phyloP scores from a whole-genome alignment of 2,888 invertebrate species.

The Leucophenga montana region DNA sequence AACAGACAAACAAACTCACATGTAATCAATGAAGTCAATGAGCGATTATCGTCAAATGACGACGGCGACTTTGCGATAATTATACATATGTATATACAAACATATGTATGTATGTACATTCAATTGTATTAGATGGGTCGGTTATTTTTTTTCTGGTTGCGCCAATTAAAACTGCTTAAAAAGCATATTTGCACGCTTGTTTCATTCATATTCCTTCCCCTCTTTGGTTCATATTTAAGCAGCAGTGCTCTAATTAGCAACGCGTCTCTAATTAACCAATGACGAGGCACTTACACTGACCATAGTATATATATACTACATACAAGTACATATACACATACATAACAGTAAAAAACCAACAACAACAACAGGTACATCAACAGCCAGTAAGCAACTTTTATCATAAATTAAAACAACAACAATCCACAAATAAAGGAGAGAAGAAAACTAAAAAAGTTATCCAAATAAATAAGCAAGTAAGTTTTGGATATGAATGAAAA shows the following conservation, averaged over 20 bases:
- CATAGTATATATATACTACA: neutral
- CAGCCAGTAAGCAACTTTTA: too few species aligned
- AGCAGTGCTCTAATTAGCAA: conserved; percentile 48
- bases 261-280: conserved; percentile 57
- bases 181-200: conserved; percentile 22
- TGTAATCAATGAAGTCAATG: neutral
- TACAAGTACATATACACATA: neutral
- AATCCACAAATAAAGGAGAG: neutral
- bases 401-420: neutral
- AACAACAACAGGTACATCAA: neutral
- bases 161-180: conserved; percentile 42
- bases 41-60: neutral
- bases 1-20: too few species aligned
- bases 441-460: neutral
- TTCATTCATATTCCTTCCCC: conserved; percentile 40
- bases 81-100: neutral
- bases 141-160: conserved; percentile 1
- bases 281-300: conserved; percentile 43
- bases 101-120: neutral
- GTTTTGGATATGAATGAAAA: neutral
- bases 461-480: conserved; percentile 10
- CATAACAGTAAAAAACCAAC: neutral
- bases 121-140: too few species aligned
- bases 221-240: conserved; percentile 40
- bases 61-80: too few species aligned